A percentile compares a stretch with the other conserved stretches of the same genome.
Conservation (phyloP, 1,140 invertebrate species). For the Venturia canescens region DNA sequence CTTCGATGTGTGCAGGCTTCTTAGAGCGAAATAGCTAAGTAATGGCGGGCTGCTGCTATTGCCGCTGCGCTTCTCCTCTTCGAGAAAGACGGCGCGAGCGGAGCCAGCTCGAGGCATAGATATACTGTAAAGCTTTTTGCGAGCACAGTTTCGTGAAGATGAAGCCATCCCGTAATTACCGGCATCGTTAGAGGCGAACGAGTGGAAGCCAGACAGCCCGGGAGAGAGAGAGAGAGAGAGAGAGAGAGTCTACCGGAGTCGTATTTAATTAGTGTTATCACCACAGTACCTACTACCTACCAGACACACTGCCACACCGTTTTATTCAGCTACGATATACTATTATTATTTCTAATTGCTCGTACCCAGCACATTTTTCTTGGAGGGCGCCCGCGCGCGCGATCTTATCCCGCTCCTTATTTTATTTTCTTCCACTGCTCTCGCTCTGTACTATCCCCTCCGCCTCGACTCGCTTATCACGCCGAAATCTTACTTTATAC, state of each 20-base stretch:
- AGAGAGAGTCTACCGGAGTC: slow-evolving; percentile 64
- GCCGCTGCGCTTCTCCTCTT: too few relatives aligned
- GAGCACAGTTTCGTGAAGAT: slow-evolving; percentile 72
- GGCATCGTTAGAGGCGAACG: slow-evolving; percentile 72
- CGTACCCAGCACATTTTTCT: background rate
- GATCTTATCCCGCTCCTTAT: too few relatives aligned
- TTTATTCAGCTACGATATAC: slow-evolving; percentile 32
- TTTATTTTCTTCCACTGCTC: too few relatives aligned
- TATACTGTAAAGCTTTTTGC: slow-evolving; percentile 66
- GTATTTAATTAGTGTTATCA: slow-evolving; percentile 75
- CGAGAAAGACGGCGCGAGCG: slow-evolving; percentile 33
- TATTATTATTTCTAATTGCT: slow-evolving; percentile 34
- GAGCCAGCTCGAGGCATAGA: slow-evolving; percentile 11
- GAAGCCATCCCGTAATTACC: slow-evolving; percentile 76
- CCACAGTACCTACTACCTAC: slow-evolving; percentile 53
- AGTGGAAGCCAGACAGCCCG: slow-evolving; percentile 33
- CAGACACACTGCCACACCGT: slow-evolving; percentile 12
- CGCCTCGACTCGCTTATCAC: too few relatives aligned
- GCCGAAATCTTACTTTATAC: too few relatives aligned
- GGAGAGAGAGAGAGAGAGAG: too few relatives aligned
- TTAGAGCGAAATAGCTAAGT: slow-evolving; percentile 11
- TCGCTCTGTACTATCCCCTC: too few relatives aligned
- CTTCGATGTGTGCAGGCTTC: too few relatives aligned
- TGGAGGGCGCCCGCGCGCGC: background rate
- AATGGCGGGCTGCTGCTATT: too few relatives aligned